Base-by-base conservation (phyloP, 2,797 vertebrate species). In the Pelobates cultripes region DNA sequence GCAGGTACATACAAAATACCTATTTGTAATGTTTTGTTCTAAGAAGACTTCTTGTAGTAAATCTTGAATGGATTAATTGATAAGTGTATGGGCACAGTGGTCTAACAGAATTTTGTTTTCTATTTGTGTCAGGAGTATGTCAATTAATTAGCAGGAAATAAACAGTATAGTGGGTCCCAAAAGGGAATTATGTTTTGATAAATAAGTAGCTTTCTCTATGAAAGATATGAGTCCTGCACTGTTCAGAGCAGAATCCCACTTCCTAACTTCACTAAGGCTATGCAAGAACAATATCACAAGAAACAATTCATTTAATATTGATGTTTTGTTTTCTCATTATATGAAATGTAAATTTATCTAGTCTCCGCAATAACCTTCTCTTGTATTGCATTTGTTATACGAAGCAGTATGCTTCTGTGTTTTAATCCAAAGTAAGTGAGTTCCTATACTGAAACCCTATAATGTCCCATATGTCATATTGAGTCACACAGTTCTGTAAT, bases 381-480 rank as follows among this genome's bases (percentile, higher is more conserved):
- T 84, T 66, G 55, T 69, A 28, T 7, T 10, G 2, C 53, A 44
- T 13, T 57, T 75, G 80, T 28, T 86, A 72, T 83, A 83, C 71
- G n/a, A 83, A 84, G 77, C 81, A 83, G 81, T 79, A 72, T 78
- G 83, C 81, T 84, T 79, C 2, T 90, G 85, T 88, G 86, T 74
- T 87, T 85, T 87, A 88, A 91, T 91, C 86, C 85, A 80, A 90
- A 88, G 88, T 83, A 85, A 85, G 87, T 79, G 86, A 87, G 89
- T 91, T 84, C 73, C 63, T 12, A 84, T 57, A 43, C 57, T 63
- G 83, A 88, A 85, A 80, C 73, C 72, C 76, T 70, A 66, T 81
- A 77, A 51, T 70, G 79, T 4, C 3, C 76, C 83, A 83, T 86
- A 86, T 86, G 86, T 87, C 87, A 82, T 0, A 74, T 64, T 85